Evolutionary conservation across 2,888 invertebrate species (phyloP).

Genomic region (Sminthurinus aureus): DNA sequence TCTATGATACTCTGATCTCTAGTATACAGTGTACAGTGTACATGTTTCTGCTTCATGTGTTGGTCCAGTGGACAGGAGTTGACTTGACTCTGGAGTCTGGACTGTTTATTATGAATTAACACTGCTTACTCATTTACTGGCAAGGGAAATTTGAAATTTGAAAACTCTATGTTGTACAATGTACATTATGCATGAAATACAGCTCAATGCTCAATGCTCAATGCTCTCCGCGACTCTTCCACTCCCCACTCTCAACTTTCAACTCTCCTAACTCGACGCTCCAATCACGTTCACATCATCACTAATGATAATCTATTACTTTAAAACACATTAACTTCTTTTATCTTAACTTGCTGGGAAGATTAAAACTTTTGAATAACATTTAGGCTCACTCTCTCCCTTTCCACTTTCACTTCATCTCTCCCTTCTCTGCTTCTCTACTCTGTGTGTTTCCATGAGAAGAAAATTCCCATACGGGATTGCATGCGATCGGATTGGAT

Average conservation of each 20-base stretch:
- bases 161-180: too few relatives aligned
- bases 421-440: background rate
- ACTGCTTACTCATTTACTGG: background rate
- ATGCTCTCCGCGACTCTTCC: background rate
- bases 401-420: background rate
- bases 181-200: too few relatives aligned
- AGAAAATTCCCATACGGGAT: background rate
- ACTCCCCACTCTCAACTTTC: background rate
- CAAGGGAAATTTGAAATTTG: background rate
- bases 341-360: background rate
- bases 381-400: background rate
- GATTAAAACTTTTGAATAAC: conserved; percentile 19
- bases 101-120: background rate
- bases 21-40: background rate
- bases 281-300: background rate
- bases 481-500: background rate
- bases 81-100: background rate
- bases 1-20: too few relatives aligned
- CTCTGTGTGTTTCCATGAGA: background rate
- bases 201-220: too few relatives aligned
- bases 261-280: background rate
- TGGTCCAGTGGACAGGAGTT: background rate
- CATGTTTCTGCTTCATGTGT: background rate
- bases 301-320: conserved; percentile 12
- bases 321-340: conserved; percentile 20